A percentile compares a stretch with the other conserved stretches of the same genome.
These are phyloP conservation scores for Drosophila paulistorum DNA, from an alignment of 1,140 invertebrate species.

Conservation along the genomic window DNA sequence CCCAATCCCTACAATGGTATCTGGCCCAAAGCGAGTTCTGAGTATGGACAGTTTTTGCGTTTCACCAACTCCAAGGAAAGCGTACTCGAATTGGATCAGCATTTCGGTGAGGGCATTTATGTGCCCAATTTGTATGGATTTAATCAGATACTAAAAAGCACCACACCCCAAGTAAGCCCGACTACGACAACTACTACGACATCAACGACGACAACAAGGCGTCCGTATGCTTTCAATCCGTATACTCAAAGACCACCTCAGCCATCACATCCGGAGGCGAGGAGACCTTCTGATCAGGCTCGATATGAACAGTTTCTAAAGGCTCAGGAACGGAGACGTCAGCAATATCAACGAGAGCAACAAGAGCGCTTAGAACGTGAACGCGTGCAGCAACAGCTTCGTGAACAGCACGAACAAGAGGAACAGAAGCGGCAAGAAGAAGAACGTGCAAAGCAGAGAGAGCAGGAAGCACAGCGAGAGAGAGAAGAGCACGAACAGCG, in stretches of 20 bases:
- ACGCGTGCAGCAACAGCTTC: slow-evolving; percentile 3
- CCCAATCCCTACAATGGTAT: slow-evolving; percentile 54
- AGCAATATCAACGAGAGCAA: background rate
- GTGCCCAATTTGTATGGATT: slow-evolving; percentile 56
- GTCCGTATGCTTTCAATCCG: slow-evolving; percentile 46
- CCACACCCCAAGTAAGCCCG: slow-evolving; percentile 5
- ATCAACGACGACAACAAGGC: slow-evolving; percentile 27
- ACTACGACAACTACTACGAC: slow-evolving; percentile 15
- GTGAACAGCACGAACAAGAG: slow-evolving; percentile 11
- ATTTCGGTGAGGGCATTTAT: slow-evolving; percentile 71
- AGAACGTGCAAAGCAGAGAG: slow-evolving; percentile 5
- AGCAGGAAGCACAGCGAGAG: slow-evolving; percentile 26
- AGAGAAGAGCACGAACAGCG: slow-evolving; percentile 13
- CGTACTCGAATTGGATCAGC: slow-evolving; percentile 67
- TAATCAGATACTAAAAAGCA: slow-evolving; percentile 29
- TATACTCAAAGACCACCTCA: background rate
- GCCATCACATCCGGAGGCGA: background rate
- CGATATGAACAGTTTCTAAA: slow-evolving; percentile 23
- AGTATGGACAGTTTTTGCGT: slow-evolving; percentile 72
- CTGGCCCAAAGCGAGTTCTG: slow-evolving; percentile 64
- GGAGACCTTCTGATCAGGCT: slow-evolving; percentile 13
- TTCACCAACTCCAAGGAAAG: slow-evolving; percentile 59
- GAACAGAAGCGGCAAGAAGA: slow-evolving; percentile 5
- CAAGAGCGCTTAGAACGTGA: background rate
- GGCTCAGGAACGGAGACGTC: background rate